Conservation (phyloP, 23 tunicate genomes). For the Trididemnum clinides region DNA sequence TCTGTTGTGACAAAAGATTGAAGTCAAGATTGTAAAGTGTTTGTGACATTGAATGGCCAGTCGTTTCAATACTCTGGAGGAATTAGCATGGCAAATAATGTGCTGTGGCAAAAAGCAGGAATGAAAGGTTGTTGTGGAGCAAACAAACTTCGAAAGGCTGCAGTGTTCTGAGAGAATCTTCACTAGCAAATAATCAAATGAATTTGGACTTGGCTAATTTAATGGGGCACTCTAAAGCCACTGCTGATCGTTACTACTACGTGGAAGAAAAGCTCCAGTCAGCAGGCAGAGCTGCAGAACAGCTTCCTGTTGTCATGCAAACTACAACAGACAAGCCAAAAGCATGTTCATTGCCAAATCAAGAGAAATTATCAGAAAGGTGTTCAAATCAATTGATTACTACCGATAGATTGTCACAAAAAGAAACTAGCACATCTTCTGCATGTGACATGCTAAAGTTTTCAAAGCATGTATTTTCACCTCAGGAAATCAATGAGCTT, state of each 20-base stretch:
- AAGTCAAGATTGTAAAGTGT: neutral
- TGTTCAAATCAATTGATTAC: no score
- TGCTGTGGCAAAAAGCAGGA: neutral
- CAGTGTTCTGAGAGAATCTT: neutral
- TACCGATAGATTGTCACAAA: no score
- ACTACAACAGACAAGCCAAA: no score
- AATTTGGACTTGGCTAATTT: neutral
- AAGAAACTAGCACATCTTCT: no score
- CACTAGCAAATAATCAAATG: neutral
- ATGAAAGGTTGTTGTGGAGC: neutral
- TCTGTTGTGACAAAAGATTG: neutral
- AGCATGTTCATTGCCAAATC: no score
- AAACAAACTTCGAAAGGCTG: conserved; percentile 2
- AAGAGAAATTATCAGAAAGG: no score
- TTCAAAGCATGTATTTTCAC: no score
- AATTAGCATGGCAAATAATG: neutral
- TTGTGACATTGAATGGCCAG: neutral
- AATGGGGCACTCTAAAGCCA: neutral
- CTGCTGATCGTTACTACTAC: neutral
- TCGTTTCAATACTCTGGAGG: neutral
- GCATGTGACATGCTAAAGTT: no score
- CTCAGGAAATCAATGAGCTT: no score
- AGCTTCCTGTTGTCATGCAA: neutral
- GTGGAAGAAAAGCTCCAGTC: neutral
- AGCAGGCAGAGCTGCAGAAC: neutral